Evolutionary conservation across 2,113 vertebrate genomes (phyloP).

Genomic region (Poeciliopsis turrubarensis): DNA sequence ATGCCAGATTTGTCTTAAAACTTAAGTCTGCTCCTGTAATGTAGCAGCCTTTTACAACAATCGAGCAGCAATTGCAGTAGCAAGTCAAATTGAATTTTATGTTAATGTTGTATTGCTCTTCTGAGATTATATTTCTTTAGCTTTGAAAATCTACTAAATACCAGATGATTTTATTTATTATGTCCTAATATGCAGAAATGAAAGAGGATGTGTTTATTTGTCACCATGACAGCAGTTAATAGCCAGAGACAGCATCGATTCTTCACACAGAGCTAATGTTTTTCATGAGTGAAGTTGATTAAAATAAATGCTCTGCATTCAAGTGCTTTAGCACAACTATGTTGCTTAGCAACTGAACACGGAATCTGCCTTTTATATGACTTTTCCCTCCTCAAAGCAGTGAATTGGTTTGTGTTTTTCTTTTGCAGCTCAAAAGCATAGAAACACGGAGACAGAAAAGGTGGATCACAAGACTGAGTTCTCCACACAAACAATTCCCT

Average conservation of each 20-base stretch:
- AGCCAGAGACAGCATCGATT: constrained; percentile 33
- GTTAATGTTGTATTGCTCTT: neutral
- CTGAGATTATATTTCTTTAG: neutral
- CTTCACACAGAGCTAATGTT: constrained; percentile 12
- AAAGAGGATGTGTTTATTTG: neutral
- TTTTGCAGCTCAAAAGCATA: neutral
- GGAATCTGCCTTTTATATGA: constrained; percentile 7
- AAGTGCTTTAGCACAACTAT: neutral
- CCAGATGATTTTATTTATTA: neutral
- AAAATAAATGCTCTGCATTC: constrained; percentile 7
- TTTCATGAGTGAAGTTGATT: constrained; percentile 12
- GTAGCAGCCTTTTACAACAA: neutral
- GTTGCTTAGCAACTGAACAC: constrained; percentile 45
- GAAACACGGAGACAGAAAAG: neutral
- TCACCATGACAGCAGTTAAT: neutral
- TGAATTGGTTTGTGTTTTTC: constrained; percentile 5
- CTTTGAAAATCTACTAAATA: neutral
- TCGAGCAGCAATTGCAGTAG: too few species aligned
- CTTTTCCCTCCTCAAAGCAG: neutral
- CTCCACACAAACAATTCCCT: neutral
- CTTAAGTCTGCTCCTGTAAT: neutral
- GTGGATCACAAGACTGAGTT: neutral
- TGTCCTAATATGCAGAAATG: neutral
- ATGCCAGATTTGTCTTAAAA: neutral
- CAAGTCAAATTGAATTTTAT: neutral